Conservation (phyloP, 2,113 vertebrate species). For the Indri indri region DNA sequence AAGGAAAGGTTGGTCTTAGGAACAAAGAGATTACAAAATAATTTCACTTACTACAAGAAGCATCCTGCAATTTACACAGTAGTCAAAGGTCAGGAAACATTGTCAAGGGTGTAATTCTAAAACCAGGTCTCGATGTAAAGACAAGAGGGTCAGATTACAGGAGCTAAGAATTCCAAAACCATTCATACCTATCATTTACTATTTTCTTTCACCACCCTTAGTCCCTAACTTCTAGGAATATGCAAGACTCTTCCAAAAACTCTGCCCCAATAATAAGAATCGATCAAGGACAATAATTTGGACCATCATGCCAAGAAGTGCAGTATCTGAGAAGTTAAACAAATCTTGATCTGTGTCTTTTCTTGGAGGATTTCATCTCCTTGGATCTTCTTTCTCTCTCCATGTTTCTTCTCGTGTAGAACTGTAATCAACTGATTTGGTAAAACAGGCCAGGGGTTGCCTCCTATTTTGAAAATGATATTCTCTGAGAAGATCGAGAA, state of each 20-base stretch:
- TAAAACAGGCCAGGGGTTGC: not conserved
- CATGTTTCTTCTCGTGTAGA: not conserved
- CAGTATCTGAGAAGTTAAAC: not conserved
- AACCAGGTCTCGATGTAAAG: not conserved
- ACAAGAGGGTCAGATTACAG: not conserved
- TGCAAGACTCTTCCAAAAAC: not conserved
- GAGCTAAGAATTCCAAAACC: not conserved
- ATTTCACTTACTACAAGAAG: constrained; percentile 20
- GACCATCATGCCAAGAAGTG: not conserved
- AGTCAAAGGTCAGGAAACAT: not conserved
- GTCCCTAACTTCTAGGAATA: not conserved
- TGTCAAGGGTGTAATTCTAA: not conserved
- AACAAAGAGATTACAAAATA: not conserved
- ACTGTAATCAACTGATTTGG: not conserved
- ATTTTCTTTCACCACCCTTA: not conserved
- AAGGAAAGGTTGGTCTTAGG: not conserved
- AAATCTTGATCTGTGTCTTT: not conserved
- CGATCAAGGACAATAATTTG: not conserved
- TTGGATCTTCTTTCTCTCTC: not conserved
- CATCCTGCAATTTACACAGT: not conserved
- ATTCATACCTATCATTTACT: not conserved
- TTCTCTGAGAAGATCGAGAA: not conserved
- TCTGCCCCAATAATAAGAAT: not conserved
- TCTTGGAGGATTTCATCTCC: not conserved
- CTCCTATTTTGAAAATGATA: not conserved